A percentile compares a stretch with the other conserved stretches of the same genome.
Evolutionary conservation across 1,140 invertebrate species (phyloP).

Genomic region (Saccostrea echinata): DNA sequence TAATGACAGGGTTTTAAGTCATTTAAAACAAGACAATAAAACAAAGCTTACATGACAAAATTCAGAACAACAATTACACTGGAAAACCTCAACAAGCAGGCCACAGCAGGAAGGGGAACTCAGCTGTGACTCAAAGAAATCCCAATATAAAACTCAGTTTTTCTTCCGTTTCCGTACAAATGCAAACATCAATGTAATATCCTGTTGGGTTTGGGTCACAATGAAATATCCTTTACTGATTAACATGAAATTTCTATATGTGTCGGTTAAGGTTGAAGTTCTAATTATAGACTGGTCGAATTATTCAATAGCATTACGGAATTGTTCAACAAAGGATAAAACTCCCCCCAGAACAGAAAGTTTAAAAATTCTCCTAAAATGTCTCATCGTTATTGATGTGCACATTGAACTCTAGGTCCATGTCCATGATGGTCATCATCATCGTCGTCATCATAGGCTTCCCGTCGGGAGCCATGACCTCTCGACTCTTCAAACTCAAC

Average conservation of each 20-base stretch:
- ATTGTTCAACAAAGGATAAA: constrained; percentile 19
- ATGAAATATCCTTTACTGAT: neutral
- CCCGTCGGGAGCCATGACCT: constrained; percentile 85
- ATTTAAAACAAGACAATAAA: neutral
- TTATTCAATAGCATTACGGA: neutral
- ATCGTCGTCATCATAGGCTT: constrained; percentile 85
- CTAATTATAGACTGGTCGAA: neutral
- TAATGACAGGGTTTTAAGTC: no score
- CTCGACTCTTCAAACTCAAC: constrained; percentile 86
- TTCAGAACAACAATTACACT: constrained; percentile 13
- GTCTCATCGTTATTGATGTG: constrained; percentile 85
- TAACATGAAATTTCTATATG: neutral
- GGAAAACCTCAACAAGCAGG: neutral
- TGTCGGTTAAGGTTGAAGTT: neutral
- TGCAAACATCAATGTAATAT: neutral
- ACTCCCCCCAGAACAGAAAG: neutral
- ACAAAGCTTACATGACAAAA: constrained; percentile 20
- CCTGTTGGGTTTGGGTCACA: neutral
- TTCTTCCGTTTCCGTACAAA: neutral
- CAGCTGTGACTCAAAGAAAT: neutral
- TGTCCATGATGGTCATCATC: constrained; percentile 81
- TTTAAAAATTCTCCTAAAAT: constrained; percentile 21
- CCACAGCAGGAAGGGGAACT: neutral
- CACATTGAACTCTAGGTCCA: constrained; percentile 89
- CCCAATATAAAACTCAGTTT: neutral